A percentile compares a stretch with the other conserved stretches of the same genome.
Conservation (phyloP, 2,113 vertebrate species). For the Dasyurus viverrinus region DNA sequence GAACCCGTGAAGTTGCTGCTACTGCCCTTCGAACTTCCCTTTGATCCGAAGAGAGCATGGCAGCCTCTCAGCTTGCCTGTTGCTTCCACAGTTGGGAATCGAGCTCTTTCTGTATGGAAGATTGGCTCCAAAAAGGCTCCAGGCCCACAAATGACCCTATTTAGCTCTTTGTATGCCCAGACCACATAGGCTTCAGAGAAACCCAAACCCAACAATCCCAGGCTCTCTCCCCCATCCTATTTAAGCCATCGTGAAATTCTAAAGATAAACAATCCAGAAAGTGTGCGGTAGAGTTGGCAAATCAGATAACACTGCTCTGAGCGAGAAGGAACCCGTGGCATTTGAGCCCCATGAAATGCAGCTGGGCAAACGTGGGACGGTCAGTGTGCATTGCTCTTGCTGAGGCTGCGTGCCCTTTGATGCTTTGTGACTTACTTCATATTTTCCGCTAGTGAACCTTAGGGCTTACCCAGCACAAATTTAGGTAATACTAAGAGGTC, state of each 20-base stretch:
- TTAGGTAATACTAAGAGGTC: not conserved
- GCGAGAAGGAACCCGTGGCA: too few relatives aligned
- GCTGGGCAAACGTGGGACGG: not conserved
- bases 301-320: not conserved
- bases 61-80: not conserved
- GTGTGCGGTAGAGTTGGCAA: not conserved
- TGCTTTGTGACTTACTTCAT: not conserved
- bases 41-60: not conserved
- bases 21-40: rapidly evolving
- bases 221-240: not conserved
- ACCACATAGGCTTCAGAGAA: not conserved
- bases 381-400: not conserved
- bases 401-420: not conserved
- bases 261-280: not conserved
- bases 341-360: not conserved
- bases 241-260: not conserved
- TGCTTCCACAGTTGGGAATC: not conserved
- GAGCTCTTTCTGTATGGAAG: not conserved
- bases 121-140: not conserved
- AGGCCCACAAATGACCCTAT: not conserved
- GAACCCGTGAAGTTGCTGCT: not conserved
- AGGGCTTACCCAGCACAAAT: not conserved
- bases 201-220: not conserved
- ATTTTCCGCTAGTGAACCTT: not conserved
- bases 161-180: not conserved